A percentile compares a stretch with the other conserved stretches of the same genome.
Evolutionary conservation across 2,113 vertebrate genomes (phyloP).

Genomic region (Chionomys nivalis): DNA sequence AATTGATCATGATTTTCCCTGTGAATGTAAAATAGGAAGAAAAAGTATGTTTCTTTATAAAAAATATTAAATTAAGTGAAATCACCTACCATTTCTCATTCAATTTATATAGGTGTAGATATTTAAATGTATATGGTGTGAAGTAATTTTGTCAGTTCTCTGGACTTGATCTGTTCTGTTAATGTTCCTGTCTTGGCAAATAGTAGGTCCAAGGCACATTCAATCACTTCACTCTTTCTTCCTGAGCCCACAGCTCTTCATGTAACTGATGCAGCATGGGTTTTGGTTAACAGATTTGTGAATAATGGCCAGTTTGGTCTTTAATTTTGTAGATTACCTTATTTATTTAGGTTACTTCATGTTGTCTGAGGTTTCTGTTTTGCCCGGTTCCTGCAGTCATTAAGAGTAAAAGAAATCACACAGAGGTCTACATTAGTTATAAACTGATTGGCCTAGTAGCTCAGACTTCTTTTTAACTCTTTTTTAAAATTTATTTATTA

Average conservation of each 20-base stretch:
- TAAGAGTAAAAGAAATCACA: too few species aligned
- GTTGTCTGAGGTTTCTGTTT: too few species aligned
- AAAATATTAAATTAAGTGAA: neutral
- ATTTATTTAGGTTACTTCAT: neutral
- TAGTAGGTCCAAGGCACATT: fast-evolving
- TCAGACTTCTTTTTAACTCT: too few species aligned
- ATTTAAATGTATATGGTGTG: neutral
- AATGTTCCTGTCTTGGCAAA: neutral
- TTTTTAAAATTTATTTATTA: too few species aligned
- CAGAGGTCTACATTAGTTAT: too few species aligned
- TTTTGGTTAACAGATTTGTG: neutral
- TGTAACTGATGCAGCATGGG: neutral
- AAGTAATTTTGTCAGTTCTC: neutral
- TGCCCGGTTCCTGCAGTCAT: too few species aligned
- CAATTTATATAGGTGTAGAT: neutral
- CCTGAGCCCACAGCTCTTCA: neutral
- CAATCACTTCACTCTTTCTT: neutral
- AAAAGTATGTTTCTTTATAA: neutral
- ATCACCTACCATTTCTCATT: neutral
- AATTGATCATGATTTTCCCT: neutral
- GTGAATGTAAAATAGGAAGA: neutral
- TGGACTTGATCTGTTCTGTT: neutral
- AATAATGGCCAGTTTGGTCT: neutral
- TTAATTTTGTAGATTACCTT: neutral
- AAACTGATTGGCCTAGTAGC: too few species aligned